These are phyloP conservation scores for Drosophila ustulata DNA, from an alignment of 2,888 invertebrate genomes.

Conservation along the genomic window DNA sequence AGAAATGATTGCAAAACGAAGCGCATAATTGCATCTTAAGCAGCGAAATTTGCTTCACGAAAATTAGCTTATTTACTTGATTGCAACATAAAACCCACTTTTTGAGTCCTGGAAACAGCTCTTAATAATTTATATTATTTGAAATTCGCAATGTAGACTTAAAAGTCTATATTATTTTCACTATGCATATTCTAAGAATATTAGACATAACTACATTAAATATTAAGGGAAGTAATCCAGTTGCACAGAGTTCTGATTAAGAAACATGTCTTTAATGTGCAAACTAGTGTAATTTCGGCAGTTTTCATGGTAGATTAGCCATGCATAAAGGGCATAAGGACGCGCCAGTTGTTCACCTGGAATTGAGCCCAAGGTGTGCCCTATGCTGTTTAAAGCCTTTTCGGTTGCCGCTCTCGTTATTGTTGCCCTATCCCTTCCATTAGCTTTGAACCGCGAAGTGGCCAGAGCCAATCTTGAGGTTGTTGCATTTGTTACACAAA, in stretches of 20 bases:
- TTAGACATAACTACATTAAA: background rate
- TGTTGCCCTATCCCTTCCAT: background rate
- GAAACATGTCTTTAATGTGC: constrained; percentile 1
- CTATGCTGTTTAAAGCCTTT: constrained; percentile 10
- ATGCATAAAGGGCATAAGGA: constrained; percentile 20
- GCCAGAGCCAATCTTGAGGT: constrained; percentile 27
- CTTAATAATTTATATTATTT: background rate
- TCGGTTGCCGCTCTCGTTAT: background rate
- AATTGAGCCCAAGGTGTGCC: constrained; percentile 1
- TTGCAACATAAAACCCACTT: background rate
- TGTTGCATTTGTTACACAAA: constrained; percentile 47
- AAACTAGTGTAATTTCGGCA: constrained; percentile 11
- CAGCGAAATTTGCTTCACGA: background rate
- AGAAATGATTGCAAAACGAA: background rate
- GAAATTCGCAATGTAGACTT: background rate
- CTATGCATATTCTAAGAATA: background rate
- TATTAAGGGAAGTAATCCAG: background rate
- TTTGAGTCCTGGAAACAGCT: too few relatives aligned
- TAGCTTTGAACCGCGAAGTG: constrained; percentile 6
- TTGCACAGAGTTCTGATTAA: background rate
- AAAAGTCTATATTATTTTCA: background rate
- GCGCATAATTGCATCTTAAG: background rate
- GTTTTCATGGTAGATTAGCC: constrained; percentile 35
- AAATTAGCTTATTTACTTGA: background rate
- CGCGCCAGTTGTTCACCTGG: constrained; percentile 3